Conservation (phyloP, 2,797 vertebrate species). For the Sparidentex hasta region DNA sequence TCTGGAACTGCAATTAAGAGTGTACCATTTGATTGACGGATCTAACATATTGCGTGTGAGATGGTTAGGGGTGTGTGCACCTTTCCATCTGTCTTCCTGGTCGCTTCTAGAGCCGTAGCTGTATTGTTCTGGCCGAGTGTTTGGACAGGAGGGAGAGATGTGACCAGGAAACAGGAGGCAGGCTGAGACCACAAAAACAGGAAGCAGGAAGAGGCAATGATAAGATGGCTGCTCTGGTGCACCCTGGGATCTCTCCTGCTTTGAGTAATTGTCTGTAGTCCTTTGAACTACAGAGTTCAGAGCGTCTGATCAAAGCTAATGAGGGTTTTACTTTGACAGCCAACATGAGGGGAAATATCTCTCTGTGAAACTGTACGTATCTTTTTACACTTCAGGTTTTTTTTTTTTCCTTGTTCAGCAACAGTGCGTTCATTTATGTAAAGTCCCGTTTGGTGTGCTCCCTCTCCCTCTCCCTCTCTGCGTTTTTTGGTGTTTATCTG, state of each 20-base stretch:
- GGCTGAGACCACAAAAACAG: constrained; percentile 81
- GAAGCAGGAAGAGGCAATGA: constrained; percentile 82
- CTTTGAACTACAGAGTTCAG: constrained; percentile 49
- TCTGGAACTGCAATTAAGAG: constrained; percentile 22
- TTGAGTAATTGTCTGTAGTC: constrained; percentile 45
- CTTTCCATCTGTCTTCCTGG: constrained; percentile 38
- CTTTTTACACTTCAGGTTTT: background rate
- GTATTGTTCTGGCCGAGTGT: constrained; percentile 79
- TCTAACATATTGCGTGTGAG: constrained; percentile 22
- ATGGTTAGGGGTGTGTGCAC: background rate
- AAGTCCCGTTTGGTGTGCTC: background rate
- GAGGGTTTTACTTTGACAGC: no score
- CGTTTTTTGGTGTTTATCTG: constrained; percentile 24
- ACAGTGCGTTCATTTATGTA: background rate
- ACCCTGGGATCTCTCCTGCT: constrained; percentile 57
- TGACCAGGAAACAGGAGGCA: constrained; percentile 77
- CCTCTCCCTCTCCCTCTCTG: background rate
- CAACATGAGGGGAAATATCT: background rate
- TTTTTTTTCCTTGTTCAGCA: constrained; percentile 5
- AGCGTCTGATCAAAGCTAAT: constrained; percentile 12
- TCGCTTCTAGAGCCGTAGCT: constrained; percentile 42
- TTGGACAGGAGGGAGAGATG: constrained; percentile 82
- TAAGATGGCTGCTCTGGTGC: constrained; percentile 76
- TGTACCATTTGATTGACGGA: background rate
- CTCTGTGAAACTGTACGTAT: background rate